Evolutionary conservation across 1,140 invertebrate species (phyloP).

Genomic region (Sycophaga agraensis): DNA sequence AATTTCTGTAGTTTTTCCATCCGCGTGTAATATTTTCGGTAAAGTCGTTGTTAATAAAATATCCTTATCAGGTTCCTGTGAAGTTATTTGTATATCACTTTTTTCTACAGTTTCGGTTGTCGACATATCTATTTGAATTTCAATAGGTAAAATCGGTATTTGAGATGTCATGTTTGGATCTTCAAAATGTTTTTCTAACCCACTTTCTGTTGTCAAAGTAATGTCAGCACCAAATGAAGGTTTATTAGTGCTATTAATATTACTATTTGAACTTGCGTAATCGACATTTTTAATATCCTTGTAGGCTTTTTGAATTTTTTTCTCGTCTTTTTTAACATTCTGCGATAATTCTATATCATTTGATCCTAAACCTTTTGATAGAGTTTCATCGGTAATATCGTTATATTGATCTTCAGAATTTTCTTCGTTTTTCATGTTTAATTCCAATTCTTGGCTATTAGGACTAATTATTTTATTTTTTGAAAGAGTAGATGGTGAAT

Average conservation of each 20-base stretch:
- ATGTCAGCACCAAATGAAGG: not conserved
- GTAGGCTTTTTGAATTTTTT: slow-evolving; percentile 23
- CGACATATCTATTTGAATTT: slow-evolving; percentile 50
- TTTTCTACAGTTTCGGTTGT: slow-evolving; percentile 37
- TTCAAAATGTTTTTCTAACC: slow-evolving; percentile 39
- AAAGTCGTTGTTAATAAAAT: slow-evolving; percentile 34
- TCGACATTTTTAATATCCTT: slow-evolving; percentile 21
- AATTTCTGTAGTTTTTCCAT: slow-evolving; percentile 49
- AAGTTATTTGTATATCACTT: slow-evolving; percentile 4
- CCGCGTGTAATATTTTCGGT: slow-evolving; percentile 31
- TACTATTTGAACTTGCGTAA: not conserved
- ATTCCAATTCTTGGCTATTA: not conserved
- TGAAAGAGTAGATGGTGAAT: not conserved
- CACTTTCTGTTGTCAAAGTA: not conserved
- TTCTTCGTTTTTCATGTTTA: slow-evolving; percentile 39
- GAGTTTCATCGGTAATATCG: slow-evolving; percentile 47
- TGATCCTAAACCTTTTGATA: slow-evolving; percentile 35
- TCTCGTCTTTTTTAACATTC: slow-evolving; percentile 27
- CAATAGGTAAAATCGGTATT: slow-evolving; percentile 49
- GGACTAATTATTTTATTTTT: not conserved
- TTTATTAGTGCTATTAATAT: not conserved
- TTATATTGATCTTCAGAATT: slow-evolving; percentile 53
- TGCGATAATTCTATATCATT: slow-evolving; percentile 28
- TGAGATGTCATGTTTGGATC: slow-evolving; percentile 47
- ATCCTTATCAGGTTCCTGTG: slow-evolving; percentile 33